These are phyloP conservation scores for Lasioglossum oenotherae DNA, from an alignment of 2,888 invertebrate species.

Conservation along the genomic window DNA sequence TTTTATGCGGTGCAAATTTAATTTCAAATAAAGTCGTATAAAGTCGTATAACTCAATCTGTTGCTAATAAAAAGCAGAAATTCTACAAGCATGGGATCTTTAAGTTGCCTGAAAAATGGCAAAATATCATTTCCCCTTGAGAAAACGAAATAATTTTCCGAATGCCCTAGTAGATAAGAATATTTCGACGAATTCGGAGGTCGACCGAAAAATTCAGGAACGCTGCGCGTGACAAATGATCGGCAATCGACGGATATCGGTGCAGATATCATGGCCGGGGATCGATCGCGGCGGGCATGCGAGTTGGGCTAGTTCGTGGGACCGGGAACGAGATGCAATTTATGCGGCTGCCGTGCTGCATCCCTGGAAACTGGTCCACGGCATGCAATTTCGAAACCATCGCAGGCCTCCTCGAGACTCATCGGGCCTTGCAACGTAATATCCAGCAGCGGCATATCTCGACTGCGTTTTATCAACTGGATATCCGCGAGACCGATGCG, in stretches of 20 bases:
- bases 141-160: no score
- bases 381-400: conserved; percentile 45
- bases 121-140: no score
- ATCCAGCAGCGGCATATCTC: conserved; percentile 20
- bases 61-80: no score
- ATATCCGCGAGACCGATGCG: conserved; percentile 32
- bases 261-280: neutral
- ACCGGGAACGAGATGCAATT: conserved; percentile 34
- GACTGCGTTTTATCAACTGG: conserved; percentile 44
- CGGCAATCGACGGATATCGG: conserved; percentile 7
- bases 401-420: conserved; percentile 11
- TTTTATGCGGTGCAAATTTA: no score
- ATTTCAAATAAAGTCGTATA: no score
- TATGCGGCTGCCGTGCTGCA: conserved; percentile 7
- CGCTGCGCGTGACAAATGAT: neutral
- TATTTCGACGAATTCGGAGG: neutral
- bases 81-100: no score
- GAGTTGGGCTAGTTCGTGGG: neutral
- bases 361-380: conserved; percentile 32
- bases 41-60: no score
- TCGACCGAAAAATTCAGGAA: neutral
- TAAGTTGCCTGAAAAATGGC: no score
- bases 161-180: no score
- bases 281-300: conserved; percentile 27
- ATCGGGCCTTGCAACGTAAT: conserved; percentile 36